A percentile compares a stretch with the other conserved stretches of the same genome.
phyloP scores from a whole-genome alignment of 2,113 vertebrate genomes.

The Mirza zaza region DNA sequence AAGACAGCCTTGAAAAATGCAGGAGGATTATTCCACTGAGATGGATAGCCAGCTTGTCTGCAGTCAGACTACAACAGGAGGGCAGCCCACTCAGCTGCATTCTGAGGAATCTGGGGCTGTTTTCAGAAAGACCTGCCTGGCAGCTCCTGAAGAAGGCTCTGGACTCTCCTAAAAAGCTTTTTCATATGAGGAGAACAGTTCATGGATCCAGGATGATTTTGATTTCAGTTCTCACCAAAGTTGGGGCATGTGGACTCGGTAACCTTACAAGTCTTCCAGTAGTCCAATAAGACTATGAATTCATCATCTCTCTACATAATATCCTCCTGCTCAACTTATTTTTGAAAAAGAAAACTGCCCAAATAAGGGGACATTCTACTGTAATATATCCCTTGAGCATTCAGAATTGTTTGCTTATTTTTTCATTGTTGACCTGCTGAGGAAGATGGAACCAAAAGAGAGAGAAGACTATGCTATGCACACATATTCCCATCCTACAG shows the following conservation, averaged over 20 bases:
- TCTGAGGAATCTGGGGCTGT: not conserved
- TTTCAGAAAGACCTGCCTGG: conserved; percentile 35
- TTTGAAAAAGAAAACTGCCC: not conserved
- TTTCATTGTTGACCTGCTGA: not conserved
- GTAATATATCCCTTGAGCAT: not conserved
- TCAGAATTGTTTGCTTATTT: not conserved
- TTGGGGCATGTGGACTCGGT: not conserved
- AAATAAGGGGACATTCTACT: not conserved
- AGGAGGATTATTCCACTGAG: not conserved
- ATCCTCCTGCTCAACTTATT: not conserved
- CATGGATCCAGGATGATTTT: not conserved
- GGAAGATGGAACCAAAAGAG: conserved; percentile 13
- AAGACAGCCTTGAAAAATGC: not conserved
- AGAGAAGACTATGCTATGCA: not conserved
- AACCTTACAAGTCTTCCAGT: not conserved
- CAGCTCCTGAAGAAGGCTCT: not conserved
- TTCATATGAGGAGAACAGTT: not conserved
- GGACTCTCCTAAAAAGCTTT: conserved; percentile 15
- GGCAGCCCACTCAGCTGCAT: not conserved
- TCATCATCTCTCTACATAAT: not conserved
- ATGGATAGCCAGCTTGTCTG: not conserved
- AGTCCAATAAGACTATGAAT: not conserved
- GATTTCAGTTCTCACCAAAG: not conserved
- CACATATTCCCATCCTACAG: not conserved
- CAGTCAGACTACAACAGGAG: not conserved